These are phyloP conservation scores for Hirudinaria manillensis DNA, from an alignment of 2,888 invertebrate species.

Conservation along the genomic window DNA sequence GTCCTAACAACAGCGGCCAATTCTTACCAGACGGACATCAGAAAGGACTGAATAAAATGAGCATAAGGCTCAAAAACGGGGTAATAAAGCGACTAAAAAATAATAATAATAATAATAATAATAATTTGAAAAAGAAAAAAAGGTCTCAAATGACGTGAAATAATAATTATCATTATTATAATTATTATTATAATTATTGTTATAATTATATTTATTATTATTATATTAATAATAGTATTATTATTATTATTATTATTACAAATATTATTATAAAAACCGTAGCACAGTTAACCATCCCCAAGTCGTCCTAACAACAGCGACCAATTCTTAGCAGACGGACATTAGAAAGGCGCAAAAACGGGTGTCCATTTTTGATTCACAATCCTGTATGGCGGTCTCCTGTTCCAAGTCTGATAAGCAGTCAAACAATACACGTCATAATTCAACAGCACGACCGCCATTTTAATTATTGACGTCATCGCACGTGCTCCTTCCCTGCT, in stretches of 20 bases:
- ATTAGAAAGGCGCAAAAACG: neutral
- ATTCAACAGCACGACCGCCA: slow-evolving; percentile 4
- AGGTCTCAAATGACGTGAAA: neutral
- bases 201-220: neutral
- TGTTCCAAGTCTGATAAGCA: slow-evolving; percentile 6
- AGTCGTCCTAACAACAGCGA: neutral
- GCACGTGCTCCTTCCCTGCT: neutral
- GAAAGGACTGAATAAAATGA: too few species aligned
- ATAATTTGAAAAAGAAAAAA: too few species aligned
- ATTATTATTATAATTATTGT: neutral
- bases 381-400: neutral
- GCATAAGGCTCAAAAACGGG: too few species aligned
- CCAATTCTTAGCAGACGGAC: too few species aligned
- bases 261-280: neutral
- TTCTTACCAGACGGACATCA: too few species aligned
- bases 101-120: too few species aligned
- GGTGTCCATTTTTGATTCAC: neutral
- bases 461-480: slow-evolving; percentile 14
- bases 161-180: slow-evolving; percentile 1
- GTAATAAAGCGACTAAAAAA: too few species aligned
- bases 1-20: too few species aligned
- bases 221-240: neutral
- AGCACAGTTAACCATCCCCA: neutral
- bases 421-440: slow-evolving; percentile 26
- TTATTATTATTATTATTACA: too few species aligned